Conservation (phyloP, 2,113 vertebrate genomes). For the Oenanthe oenanthe region DNA sequence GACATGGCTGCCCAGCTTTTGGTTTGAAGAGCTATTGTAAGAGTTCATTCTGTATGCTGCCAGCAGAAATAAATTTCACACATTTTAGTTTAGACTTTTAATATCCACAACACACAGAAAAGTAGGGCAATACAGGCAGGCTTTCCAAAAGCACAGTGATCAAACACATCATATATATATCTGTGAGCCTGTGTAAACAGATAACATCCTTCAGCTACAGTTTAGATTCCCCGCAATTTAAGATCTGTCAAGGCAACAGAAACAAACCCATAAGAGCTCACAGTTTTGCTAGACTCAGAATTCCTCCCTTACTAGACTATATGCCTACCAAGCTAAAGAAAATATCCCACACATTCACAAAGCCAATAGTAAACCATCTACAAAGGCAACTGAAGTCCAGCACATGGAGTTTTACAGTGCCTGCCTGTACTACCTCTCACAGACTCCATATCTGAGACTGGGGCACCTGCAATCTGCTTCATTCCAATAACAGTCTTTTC, state of each 20-base stretch:
- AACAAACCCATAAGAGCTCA: background rate
- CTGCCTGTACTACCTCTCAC: background rate
- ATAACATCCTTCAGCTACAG: conserved; percentile 8
- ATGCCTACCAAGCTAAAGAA: background rate
- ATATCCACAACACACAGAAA: background rate
- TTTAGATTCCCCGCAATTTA: background rate
- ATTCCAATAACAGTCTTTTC: background rate
- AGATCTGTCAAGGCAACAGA: conserved; percentile 11
- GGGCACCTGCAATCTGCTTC: background rate
- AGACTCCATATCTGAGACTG: rapidly evolving
- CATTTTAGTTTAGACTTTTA: conserved; percentile 6
- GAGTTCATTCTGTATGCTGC: background rate
- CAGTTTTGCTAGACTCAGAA: background rate
- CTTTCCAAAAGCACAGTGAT: conserved; percentile 10
- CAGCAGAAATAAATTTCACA: conserved; percentile 20
- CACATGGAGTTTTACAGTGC: background rate
- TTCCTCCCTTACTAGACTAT: background rate
- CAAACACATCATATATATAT: background rate
- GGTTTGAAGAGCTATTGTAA: background rate
- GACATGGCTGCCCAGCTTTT: background rate
- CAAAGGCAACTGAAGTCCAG: background rate
- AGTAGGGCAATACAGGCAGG: background rate
- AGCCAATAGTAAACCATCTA: background rate
- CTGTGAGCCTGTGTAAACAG: conserved; percentile 10
- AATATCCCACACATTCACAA: rapidly evolving